A percentile compares a stretch with the other conserved stretches of the same genome.
phyloP scores from a whole-genome alignment of 2,888 invertebrate species.

The Zaprionus lineosus region DNA sequence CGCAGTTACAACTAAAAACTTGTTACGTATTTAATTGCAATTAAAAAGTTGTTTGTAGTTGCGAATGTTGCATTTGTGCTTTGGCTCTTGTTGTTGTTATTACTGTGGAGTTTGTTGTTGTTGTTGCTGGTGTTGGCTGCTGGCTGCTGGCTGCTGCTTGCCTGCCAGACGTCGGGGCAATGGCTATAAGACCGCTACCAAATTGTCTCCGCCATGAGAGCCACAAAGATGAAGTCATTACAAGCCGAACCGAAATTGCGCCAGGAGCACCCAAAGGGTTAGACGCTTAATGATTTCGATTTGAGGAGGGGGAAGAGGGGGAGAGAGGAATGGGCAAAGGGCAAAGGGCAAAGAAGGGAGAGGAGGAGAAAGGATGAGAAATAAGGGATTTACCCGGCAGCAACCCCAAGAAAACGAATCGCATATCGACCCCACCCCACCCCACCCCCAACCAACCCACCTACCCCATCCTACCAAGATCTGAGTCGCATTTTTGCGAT shows the following conservation, averaged over 20 bases:
- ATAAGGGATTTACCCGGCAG: too few relatives aligned
- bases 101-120: conserved; percentile 28
- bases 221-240: conserved; percentile 77
- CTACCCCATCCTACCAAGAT: conserved; percentile 16
- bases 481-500: conserved; percentile 62
- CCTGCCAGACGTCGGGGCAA: conserved; percentile 49
- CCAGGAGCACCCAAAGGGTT: conserved; percentile 69
- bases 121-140: conserved; percentile 29
- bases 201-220: conserved; percentile 67
- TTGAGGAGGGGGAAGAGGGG: conserved; percentile 4
- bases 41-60: conserved; percentile 78
- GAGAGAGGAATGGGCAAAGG: too few relatives aligned
- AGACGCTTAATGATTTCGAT: conserved; percentile 69
- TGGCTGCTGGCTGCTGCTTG: conserved; percentile 23
- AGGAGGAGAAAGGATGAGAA: too few relatives aligned
- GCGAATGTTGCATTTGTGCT: conserved; percentile 59
- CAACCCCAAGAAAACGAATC: too few relatives aligned
- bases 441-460: too few relatives aligned
- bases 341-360: too few relatives aligned
- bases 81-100: conserved; percentile 29
- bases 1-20: conserved; percentile 79
- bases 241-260: conserved; percentile 63
- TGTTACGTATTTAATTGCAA: conserved; percentile 78
- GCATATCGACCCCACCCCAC: too few relatives aligned
- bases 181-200: conserved; percentile 56